phyloP scores from a whole-genome alignment of 2,797 vertebrate genomes.

The Buceros bicornis region DNA sequence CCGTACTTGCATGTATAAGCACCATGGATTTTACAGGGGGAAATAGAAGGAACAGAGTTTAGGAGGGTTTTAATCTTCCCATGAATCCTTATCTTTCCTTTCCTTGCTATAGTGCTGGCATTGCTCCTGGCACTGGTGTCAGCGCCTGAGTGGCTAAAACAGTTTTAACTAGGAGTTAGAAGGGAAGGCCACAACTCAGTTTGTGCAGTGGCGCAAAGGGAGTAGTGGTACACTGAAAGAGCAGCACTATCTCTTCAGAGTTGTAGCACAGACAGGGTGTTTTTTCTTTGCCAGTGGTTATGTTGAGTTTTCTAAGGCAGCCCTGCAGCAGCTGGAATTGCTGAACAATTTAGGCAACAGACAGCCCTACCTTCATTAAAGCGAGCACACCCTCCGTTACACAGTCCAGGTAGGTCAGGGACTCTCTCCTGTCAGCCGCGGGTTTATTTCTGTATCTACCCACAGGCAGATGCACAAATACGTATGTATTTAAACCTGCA shows the following conservation, averaged over 20 bases:
- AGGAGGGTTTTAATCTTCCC: conserved; percentile 1
- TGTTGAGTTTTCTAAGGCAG: background rate
- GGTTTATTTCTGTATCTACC: background rate
- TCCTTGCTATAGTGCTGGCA: background rate
- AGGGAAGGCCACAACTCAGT: background rate
- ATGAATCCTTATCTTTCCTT: background rate
- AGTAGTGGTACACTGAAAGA: fast-evolving
- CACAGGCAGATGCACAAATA: background rate
- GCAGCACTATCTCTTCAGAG: background rate
- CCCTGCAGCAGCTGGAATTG: background rate
- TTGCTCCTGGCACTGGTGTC: background rate
- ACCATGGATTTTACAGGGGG: background rate
- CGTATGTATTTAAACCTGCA: background rate
- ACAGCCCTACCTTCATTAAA: background rate
- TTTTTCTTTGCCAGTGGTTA: background rate
- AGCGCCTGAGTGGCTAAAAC: background rate
- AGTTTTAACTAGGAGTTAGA: background rate
- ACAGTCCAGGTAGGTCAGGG: background rate
- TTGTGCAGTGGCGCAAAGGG: background rate
- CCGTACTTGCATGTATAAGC: background rate
- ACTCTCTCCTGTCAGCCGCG: background rate
- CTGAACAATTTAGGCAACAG: background rate
- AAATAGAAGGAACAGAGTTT: background rate
- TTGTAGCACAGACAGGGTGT: fast-evolving
- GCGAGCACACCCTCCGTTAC: fast-evolving